Base-by-base conservation (phyloP, 2,113 vertebrate species). In the Onychostruthus taczanowskii region DNA sequence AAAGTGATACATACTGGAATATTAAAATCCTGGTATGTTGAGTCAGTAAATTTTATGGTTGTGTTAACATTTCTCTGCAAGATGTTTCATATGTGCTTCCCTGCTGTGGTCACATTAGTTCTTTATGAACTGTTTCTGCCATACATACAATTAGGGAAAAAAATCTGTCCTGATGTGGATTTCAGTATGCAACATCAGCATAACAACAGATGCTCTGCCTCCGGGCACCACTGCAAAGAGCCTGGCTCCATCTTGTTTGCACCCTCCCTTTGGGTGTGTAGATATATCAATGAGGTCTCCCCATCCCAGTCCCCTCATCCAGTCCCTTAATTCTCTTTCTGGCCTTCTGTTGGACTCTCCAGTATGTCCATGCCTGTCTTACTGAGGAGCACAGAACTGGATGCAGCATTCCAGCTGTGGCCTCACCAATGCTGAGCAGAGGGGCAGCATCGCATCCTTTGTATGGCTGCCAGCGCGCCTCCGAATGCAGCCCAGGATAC, bases 1-100 rank as follows among this genome's bases (percentile, higher is more conserved):
- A 97, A 97, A 90, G 58, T 77, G 81, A 97, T 95, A 69, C 3
- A 33, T 90, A 63, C 11, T 47, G 33, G 44, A 83, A 56, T 91
- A 82, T 62, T 93, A 64, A 94, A 83, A 85, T 78, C 58, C 23
- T 83, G 37, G 20, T 92, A 62, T 84, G 76, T 52, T 0, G 11
- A 84, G 84, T 90, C 81, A 92, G 11, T 94, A 59, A 37, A 18
- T 76, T 93, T 81, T 82, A 89, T 84, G 63, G n/a, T 88, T 76
- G 39, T 3, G 1, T 82, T 90, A 96, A 88, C 75, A 93, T 97
- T 95, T 73, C 82, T 73, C 59, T 92, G 49, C 14, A 72, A 77
- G 59, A 93, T 47, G 46, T 94, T 94, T 95, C 90, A 50, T 93
- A 47, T 70, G 68, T 96, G 43, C 75, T 75, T 78, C 89, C 46